A percentile compares a stretch with the other conserved stretches of the same genome.
Evolutionary conservation across 1,140 invertebrate species (phyloP).

Genomic region (Planococcus citri): DNA sequence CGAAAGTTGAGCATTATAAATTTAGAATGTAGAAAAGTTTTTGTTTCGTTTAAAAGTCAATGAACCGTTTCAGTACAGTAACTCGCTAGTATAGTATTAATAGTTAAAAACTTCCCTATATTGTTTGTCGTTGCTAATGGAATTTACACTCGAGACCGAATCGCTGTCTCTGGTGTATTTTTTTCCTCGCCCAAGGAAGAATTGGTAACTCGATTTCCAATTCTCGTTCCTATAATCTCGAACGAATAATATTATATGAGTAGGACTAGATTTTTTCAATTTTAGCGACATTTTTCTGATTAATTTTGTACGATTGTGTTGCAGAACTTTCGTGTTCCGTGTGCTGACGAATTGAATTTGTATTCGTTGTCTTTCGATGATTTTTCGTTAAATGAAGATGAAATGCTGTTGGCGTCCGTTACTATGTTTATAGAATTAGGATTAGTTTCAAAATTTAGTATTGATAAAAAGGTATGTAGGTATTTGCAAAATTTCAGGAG

Average conservation of each 20-base stretch:
- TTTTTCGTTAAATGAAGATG: constrained; percentile 39
- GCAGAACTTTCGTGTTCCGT: constrained; percentile 27
- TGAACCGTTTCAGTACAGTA: background rate
- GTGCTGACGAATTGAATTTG: constrained; percentile 33
- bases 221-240: too few relatives aligned
- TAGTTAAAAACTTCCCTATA: too few relatives aligned
- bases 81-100: background rate
- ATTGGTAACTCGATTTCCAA: too few relatives aligned
- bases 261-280: too few relatives aligned
- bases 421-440: constrained; percentile 45
- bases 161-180: too few relatives aligned
- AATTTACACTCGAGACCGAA: too few relatives aligned
- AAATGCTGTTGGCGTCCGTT: constrained; percentile 42
- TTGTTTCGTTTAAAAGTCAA: background rate
- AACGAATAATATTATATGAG: too few relatives aligned
- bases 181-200: too few relatives aligned
- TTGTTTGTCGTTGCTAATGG: too few relatives aligned
- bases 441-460: constrained; percentile 42
- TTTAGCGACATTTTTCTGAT: too few relatives aligned
- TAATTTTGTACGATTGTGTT: background rate
- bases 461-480: constrained; percentile 42
- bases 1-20: background rate
- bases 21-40: background rate
- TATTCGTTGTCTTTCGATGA: constrained; percentile 40
- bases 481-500: constrained; percentile 28